These are phyloP conservation scores for Phymanthus crucifer DNA, from an alignment of 92 coral and sea anemone genomes.

Conservation along the genomic window DNA sequence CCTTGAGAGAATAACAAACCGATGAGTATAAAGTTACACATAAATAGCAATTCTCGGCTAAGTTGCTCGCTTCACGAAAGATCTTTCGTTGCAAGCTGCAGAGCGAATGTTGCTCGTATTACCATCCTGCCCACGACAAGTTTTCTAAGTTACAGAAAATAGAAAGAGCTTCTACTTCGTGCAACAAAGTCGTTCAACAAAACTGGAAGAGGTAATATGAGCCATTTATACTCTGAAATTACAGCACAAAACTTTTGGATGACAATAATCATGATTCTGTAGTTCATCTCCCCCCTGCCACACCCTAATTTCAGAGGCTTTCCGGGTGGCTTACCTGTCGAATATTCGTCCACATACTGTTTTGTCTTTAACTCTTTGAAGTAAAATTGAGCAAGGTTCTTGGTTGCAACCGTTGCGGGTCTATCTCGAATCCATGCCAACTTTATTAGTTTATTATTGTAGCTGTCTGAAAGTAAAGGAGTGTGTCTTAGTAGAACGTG, in stretches of 20 bases:
- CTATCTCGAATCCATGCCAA: not conserved
- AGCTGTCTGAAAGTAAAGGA: conserved; percentile 10
- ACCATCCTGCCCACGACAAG: too few relatives aligned
- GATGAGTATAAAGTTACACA: not conserved
- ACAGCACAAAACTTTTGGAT: not conserved
- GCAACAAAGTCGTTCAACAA: too few relatives aligned
- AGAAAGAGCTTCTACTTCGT: too few relatives aligned
- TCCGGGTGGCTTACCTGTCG: not conserved
- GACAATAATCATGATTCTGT: not conserved
- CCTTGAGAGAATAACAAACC: conserved; percentile 22
- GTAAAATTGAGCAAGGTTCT: conserved; percentile 31
- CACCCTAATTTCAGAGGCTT: too few relatives aligned
- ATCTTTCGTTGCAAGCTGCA: too few relatives aligned
- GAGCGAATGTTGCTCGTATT: too few relatives aligned
- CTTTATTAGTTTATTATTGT: conserved; percentile 16
- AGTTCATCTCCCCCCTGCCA: too few relatives aligned
- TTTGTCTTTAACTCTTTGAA: not conserved
- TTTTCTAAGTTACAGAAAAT: too few relatives aligned
- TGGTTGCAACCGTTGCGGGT: conserved; percentile 15
- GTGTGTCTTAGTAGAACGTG: not conserved
- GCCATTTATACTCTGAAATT: not conserved
- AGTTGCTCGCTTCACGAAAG: not conserved
- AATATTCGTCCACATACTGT: conserved; percentile 6
- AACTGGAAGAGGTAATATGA: too few relatives aligned
- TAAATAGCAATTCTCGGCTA: not conserved